Conservation (phyloP, 2,797 vertebrate genomes). For the Protosalanx chinensis region DNA sequence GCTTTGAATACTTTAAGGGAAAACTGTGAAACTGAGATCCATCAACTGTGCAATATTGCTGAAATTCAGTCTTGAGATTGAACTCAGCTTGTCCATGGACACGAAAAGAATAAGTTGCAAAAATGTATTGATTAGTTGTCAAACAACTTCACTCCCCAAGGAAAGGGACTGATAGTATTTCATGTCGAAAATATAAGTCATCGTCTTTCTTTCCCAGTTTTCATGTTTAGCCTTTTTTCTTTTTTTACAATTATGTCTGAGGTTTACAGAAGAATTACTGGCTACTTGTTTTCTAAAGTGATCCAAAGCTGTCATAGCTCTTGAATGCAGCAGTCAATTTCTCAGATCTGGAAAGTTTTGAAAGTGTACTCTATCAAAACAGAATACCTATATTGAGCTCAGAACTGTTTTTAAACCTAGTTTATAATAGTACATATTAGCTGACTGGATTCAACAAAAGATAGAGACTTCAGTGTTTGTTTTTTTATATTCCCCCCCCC, state of each 20-base stretch:
- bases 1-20: conserved; percentile 55
- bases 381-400: conserved; percentile 3
- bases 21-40: conserved; percentile 44
- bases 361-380: conserved; percentile 1
- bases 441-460: neutral
- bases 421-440: conserved; percentile 1
- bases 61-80: conserved; percentile 41
- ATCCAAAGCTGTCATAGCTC: conserved; percentile 12
- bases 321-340: conserved; percentile 6
- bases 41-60: conserved; percentile 36
- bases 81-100: conserved; percentile 43
- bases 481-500: neutral
- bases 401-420: neutral
- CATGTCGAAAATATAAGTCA: conserved; percentile 51
- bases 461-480: conserved; percentile 1
- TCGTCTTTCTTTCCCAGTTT: conserved; percentile 16
- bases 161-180: conserved; percentile 47
- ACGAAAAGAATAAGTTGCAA: conserved; percentile 56
- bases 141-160: conserved; percentile 42
- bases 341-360: neutral
- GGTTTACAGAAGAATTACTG: conserved; percentile 13
- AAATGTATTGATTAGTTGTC: conserved; percentile 70
- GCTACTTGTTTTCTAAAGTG: conserved; percentile 22
- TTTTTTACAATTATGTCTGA: conserved; percentile 15
- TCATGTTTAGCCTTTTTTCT: conserved; percentile 14